A percentile compares a stretch with the other conserved stretches of the same genome.
These are phyloP conservation scores for Cheilosia vulpina DNA, from an alignment of 2,888 invertebrate species.

Conservation along the genomic window DNA sequence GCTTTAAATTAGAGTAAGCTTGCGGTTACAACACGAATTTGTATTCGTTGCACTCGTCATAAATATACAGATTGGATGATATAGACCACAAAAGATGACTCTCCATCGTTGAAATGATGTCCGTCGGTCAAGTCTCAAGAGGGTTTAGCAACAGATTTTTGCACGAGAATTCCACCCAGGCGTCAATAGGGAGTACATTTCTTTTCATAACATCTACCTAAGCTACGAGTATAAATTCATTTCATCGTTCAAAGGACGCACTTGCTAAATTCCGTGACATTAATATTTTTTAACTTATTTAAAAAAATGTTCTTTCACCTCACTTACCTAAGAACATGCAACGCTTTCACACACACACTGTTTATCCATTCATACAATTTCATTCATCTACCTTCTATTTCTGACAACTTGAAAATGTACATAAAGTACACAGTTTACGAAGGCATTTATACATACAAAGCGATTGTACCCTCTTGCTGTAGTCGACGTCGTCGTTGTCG, in stretches of 20 bases:
- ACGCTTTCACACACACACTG: neutral
- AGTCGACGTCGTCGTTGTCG: neutral
- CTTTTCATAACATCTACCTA: too few species aligned
- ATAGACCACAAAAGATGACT: too few species aligned
- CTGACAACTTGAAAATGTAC: conserved; percentile 15
- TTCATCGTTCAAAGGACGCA: neutral
- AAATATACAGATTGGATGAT: too few species aligned
- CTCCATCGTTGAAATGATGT: too few species aligned
- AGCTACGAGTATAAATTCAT: too few species aligned
- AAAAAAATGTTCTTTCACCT: neutral
- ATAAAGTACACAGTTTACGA: conserved; percentile 9
- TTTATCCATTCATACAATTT: conserved; percentile 18
- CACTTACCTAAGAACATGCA: conserved; percentile 8
- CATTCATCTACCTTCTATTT: neutral
- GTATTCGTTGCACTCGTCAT: too few species aligned
- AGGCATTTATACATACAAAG: conserved; percentile 14
- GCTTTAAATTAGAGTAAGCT: too few species aligned
- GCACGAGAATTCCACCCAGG: too few species aligned
- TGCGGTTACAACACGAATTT: too few species aligned
- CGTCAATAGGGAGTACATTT: too few species aligned
- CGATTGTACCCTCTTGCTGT: neutral
- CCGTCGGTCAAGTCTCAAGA: too few species aligned
- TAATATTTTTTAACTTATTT: conserved; percentile 34
- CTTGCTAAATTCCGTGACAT: conserved; percentile 25
- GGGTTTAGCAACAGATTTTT: too few species aligned